Evolutionary conservation across 1,140 invertebrate species (phyloP).

Genomic region (Anoplophora glabripennis): DNA sequence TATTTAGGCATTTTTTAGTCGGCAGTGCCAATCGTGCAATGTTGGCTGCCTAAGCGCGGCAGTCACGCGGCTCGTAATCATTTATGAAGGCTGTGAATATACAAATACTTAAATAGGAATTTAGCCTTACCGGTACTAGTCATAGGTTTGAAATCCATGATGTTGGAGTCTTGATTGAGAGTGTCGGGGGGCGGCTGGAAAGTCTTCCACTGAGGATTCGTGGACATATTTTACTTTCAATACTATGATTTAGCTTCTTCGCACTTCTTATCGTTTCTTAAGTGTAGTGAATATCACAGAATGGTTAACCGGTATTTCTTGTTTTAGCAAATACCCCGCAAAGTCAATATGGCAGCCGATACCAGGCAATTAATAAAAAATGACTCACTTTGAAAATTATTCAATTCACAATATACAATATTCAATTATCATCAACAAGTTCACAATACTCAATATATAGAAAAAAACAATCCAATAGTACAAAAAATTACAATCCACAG

Average conservation of each 20-base stretch:
- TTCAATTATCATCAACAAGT: slow-evolving; percentile 22
- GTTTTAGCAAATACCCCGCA: slow-evolving; percentile 39
- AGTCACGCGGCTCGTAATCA: no score
- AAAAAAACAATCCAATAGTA: slow-evolving; percentile 34
- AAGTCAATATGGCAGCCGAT: slow-evolving; percentile 43
- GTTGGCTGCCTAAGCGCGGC: no score
- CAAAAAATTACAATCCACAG: slow-evolving; percentile 42
- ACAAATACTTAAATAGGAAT: not conserved
- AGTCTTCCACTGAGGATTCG: slow-evolving; percentile 88
- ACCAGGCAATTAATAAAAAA: slow-evolving; percentile 31
- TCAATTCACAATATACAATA: slow-evolving; percentile 36
- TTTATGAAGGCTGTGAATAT: no score
- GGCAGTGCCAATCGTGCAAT: no score
- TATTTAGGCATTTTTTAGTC: no score
- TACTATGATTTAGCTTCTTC: slow-evolving; percentile 28
- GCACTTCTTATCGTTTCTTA: slow-evolving; percentile 46
- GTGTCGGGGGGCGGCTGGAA: slow-evolving; percentile 82
- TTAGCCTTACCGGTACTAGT: slow-evolving; percentile 52
- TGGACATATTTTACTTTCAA: slow-evolving; percentile 61
- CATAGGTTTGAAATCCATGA: slow-evolving; percentile 69
- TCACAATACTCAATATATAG: slow-evolving; percentile 34
- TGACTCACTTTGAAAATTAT: slow-evolving; percentile 32
- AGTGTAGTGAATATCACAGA: slow-evolving; percentile 54
- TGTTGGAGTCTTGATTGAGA: slow-evolving; percentile 69
- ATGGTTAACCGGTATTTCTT: slow-evolving; percentile 46